Conservation (phyloP, 1,140 invertebrate species). For the Dinothrombium tinctorium region DNA sequence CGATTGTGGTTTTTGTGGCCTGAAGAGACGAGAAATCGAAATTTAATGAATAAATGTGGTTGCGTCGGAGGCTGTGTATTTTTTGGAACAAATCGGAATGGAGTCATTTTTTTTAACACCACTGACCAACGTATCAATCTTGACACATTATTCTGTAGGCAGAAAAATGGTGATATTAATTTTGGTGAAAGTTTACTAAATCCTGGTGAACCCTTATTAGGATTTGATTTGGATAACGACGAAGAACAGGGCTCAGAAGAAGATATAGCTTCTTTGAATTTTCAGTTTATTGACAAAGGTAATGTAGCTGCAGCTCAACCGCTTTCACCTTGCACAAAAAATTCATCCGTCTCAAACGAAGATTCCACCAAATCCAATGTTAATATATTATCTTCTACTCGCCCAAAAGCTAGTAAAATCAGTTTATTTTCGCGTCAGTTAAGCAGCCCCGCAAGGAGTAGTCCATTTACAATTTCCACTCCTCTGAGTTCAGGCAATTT, state of each 20-base stretch:
- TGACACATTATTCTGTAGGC: neutral
- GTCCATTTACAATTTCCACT: no score
- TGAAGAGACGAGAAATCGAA: slow-evolving; percentile 23
- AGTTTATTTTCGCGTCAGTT: no score
- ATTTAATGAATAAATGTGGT: slow-evolving; percentile 47
- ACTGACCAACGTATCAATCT: neutral
- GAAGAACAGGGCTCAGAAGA: slow-evolving; percentile 1
- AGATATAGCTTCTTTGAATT: no score
- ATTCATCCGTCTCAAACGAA: no score
- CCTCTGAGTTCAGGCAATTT: no score
- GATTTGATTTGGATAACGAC: slow-evolving; percentile 1
- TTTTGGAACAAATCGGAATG: slow-evolving; percentile 41
- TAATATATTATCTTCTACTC: no score
- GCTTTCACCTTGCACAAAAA: no score
- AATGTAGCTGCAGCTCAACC: no score
- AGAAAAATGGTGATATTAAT: slow-evolving; percentile 33
- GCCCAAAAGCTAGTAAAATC: no score
- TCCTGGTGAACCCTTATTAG: slow-evolving; percentile 44
- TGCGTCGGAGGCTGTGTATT: slow-evolving; percentile 84
- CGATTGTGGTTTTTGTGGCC: slow-evolving; percentile 87
- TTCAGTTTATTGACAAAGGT: no score
- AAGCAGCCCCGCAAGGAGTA: no score
- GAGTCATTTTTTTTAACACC: slow-evolving; percentile 11
- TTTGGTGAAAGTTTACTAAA: slow-evolving; percentile 84
- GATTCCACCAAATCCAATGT: no score